Evolutionary conservation across 2,888 invertebrate genomes (phyloP), one percentile per base, ranked within the genome.

Genomic region (Epirrhoe tristata): DNA sequence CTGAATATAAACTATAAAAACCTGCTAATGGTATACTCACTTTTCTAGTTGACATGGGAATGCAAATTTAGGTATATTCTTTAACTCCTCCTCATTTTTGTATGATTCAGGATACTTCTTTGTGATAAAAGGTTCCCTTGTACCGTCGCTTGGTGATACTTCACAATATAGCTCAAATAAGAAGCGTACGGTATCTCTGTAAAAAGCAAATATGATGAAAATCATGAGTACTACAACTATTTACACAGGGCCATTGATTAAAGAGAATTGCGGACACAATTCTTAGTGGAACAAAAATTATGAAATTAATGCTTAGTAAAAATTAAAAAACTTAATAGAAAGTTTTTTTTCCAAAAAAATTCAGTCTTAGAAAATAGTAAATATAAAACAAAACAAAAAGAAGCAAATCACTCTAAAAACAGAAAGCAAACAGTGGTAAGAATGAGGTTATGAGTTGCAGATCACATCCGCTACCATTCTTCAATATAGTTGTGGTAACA

Each of bases 1-100:
- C 36, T 36, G 36, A 8, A 36, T 6, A 36, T 8, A 36, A 8
- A 6, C n/a, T n/a, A 36, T 36, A 8, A 14, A 46, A 46, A 46
- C 39, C 10, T 39, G 3, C 24, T 14, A n/a, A n/a, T 6, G 4
- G 16, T 48, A 14, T 46, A 88, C 89, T 87, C 76, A 93, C 93
- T 86, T 90, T 74, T 93, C 91, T 76, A 92, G 77, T 71, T 86
- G 86, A 82, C 93, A 92, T 70, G 95, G 98, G 94, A 97, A 98
- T 77, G 98, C 97, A 94, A 98, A 98, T 91, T 98, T 97, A 53
- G 98, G 97, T 80, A 98, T 96, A 81, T 97, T 96, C 86, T 96
- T 96, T 66, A 98, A 94, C 75, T 98, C 96, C 86, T 97, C 97
- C 86, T 96, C 95, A 91, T 98, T 97, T 82, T 95, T 95, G 86